phyloP scores from a whole-genome alignment of 2,113 vertebrate species.

The Electrona antarctica region DNA sequence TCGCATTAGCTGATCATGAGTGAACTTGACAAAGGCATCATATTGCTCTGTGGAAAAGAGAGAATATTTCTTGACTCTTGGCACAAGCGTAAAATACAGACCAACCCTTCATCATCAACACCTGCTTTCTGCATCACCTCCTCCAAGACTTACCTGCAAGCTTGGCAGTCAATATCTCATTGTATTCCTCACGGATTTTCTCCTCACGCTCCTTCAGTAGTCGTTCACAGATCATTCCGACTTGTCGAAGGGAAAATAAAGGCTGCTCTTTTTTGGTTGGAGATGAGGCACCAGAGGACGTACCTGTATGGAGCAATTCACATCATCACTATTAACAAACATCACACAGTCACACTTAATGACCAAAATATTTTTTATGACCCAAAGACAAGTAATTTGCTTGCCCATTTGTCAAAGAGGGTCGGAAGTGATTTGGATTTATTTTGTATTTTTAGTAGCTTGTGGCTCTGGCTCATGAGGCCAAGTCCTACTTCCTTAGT shows the following conservation, averaged over 20 bases:
- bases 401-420: too few species aligned
- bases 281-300: constrained; percentile 85
- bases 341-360: too few species aligned
- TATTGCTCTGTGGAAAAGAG: constrained; percentile 88
- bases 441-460: too few species aligned
- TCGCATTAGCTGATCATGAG: constrained; percentile 98
- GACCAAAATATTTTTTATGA: not conserved
- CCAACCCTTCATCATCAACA: not conserved
- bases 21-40: constrained; percentile 99
- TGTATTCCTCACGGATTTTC: constrained; percentile 96
- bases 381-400: not conserved
- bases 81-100: not conserved
- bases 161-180: constrained; percentile 96
- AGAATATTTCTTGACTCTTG: not conserved
- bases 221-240: constrained; percentile 98
- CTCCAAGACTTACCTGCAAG: constrained; percentile 85
- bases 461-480: too few species aligned
- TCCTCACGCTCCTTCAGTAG: constrained; percentile 98
- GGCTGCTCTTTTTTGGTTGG: constrained; percentile 96
- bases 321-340: not conserved
- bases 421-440: too few species aligned
- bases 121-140: not conserved
- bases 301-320: constrained; percentile 68
- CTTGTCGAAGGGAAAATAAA: constrained; percentile 96
- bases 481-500: too few species aligned